Evolutionary conservation across 1,140 invertebrate genomes (phyloP), one percentile per base, ranked within the genome.

Genomic region (Drosophila takahashii): DNA sequence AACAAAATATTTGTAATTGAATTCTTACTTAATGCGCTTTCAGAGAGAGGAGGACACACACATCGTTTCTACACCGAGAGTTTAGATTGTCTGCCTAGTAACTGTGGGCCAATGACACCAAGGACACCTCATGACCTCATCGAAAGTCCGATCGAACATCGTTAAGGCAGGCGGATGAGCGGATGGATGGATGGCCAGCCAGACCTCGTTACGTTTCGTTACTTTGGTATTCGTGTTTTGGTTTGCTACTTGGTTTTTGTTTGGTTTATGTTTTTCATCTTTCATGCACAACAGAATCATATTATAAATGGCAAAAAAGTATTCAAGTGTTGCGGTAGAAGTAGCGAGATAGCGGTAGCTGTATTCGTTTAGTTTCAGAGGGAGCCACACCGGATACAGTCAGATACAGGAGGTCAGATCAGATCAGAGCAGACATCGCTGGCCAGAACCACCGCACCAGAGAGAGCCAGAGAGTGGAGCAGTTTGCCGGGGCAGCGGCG

Each of bases 21-120:
- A 81, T 89, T 89, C 84, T 89, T 89, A 89, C 84, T 90, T 89
- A 89, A 89, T 89, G 84, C 84, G 85, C 85, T 84, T 89, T 89
- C 85, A 84, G 85, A 90, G 84, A 89, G 85, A 89, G 83, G 78
- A 76, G 74, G 64, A 89, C 84, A 87, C 84, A 89, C 84, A 90
- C 79, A 87, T 87, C 81, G 77, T 79, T 86, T 79, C 81, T 77
- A 83, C 79, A 90, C 83, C 81, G 83, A 87, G 77, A 89, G 85
- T 84, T 89, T 84, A 66, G 74, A 72, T 53, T 87, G 79, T 87
- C 77, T 87, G 85, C 80, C 84, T 89, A 89, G 84, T 83, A 56
- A 73, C 42, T 79, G 79, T 89, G 67, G 80, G 77, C 77, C 81
- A 86, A 86, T 73, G 72, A 77, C 77, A 80, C 77, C 81, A 66